A percentile compares a stretch with the other conserved stretches of the same genome.
Conservation (phyloP, 2,888 invertebrate species). For the Ecliptopera silaceata region DNA sequence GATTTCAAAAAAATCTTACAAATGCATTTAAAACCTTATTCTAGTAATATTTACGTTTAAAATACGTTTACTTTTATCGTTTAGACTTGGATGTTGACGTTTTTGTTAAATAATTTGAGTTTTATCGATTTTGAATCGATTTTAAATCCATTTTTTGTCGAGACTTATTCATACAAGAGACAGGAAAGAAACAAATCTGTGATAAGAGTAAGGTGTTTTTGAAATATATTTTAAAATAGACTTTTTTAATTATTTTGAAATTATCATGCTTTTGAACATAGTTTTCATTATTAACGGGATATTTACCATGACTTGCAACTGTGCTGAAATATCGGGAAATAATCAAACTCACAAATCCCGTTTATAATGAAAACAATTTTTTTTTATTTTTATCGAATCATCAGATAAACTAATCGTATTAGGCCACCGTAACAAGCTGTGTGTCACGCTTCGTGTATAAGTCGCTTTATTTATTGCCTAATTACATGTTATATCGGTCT, state of each 20-base stretch:
- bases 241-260: too few relatives aligned
- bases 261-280: too few relatives aligned
- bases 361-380: background rate
- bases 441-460: slow-evolving; percentile 39
- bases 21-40: slow-evolving; percentile 11
- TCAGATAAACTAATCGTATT: slow-evolving; percentile 28
- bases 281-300: too few relatives aligned
- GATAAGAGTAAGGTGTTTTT: background rate
- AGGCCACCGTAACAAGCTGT: slow-evolving; percentile 19
- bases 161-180: too few relatives aligned
- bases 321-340: too few relatives aligned
- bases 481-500: slow-evolving; percentile 58
- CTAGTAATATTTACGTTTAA: slow-evolving; percentile 19
- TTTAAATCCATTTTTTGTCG: slow-evolving; percentile 16
- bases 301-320: too few relatives aligned
- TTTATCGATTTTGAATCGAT: slow-evolving; percentile 25
- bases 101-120: slow-evolving; percentile 23
- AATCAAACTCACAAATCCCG: too few relatives aligned
- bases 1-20: slow-evolving; percentile 52
- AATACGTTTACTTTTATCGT: slow-evolving; percentile 18
- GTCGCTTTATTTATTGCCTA: slow-evolving; percentile 65
- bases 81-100: background rate
- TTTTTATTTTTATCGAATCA: slow-evolving; percentile 13
- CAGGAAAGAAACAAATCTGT: too few relatives aligned
- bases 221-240: too few relatives aligned